Evolutionary conservation across 1,140 invertebrate genomes (phyloP).

Genomic region (Drosophila parabipectinata): DNA sequence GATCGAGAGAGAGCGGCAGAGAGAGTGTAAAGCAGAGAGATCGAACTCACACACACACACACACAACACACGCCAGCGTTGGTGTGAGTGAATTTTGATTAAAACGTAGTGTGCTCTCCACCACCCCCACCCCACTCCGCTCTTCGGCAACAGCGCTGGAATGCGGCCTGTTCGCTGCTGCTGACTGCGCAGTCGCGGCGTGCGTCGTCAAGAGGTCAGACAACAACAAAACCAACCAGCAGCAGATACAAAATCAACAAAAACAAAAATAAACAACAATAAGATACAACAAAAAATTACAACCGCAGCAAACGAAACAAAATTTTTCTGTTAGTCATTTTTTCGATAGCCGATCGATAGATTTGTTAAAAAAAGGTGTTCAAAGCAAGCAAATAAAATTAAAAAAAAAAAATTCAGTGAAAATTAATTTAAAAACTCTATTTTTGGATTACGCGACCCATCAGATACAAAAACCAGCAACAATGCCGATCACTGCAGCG

Average conservation of each 20-base stretch:
- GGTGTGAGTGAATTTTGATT: conserved; percentile 71
- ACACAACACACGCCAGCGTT: conserved; percentile 16
- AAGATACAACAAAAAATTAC: conserved; percentile 12
- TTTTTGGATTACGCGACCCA: conserved; percentile 73
- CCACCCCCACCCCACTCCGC: conserved; percentile 38
- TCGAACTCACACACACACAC: conserved; percentile 35
- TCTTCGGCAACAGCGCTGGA: conserved; percentile 56
- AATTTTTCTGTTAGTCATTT: conserved; percentile 70
- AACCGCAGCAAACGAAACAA: conserved; percentile 46
- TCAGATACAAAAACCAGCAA: conserved; percentile 12
- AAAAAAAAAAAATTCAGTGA: conserved; percentile 14
- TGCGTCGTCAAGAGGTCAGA: conserved; percentile 72
- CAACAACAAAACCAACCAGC: conserved; percentile 33
- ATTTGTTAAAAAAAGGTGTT: conserved; percentile 40
- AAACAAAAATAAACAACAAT: not conserved
- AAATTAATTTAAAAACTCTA: conserved; percentile 34
- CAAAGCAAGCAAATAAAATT: not conserved
- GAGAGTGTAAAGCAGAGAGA: conserved; percentile 55
- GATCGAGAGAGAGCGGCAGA: conserved; percentile 21
- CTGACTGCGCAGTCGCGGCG: conserved; percentile 74
- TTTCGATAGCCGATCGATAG: conserved; percentile 54
- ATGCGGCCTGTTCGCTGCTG: conserved; percentile 67
- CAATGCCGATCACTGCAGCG: conserved; percentile 56
- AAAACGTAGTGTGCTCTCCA: conserved; percentile 68
- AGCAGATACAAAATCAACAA: conserved; percentile 36